Percentiles rank a stretch among this genome's conserved stretches.
phyloP scores from a whole-genome alignment of 2,113 vertebrate genomes.

The Indicator maculatus region DNA sequence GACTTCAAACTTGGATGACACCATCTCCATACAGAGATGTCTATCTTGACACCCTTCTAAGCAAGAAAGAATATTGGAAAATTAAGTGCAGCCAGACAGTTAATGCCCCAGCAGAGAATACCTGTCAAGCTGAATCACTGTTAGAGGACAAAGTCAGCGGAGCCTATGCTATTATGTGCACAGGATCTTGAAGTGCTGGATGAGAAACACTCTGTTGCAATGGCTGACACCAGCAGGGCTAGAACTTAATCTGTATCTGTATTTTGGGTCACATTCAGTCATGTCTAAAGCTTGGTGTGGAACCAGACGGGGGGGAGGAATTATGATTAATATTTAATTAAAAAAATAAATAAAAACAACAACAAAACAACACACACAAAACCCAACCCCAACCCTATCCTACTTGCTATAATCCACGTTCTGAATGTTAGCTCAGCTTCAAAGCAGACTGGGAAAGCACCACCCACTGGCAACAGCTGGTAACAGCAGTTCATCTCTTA shows the following conservation, averaged over 20 bases:
- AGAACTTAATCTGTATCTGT: not conserved
- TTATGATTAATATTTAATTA: not conserved
- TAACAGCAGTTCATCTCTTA: not conserved
- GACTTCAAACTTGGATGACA: not conserved
- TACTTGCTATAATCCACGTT: not conserved
- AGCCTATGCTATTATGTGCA: not conserved
- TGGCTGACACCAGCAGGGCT: not conserved
- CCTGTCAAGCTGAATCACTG: not conserved
- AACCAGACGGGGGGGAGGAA: not conserved
- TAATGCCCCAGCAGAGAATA: not conserved
- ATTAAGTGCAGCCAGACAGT: not conserved
- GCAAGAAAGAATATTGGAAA: slow-evolving; percentile 1
- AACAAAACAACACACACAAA: not conserved
- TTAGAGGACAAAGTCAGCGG: not conserved
- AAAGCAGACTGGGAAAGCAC: not conserved
- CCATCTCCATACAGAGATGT: not conserved
- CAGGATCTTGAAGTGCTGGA: not conserved
- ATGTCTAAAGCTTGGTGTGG: not conserved
- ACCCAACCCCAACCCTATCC: not conserved
- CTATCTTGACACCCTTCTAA: not conserved
- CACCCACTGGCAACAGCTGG: not conserved
- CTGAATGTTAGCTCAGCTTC: not conserved
- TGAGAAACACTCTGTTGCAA: not conserved
- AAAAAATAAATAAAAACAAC: not conserved
- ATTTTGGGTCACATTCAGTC: not conserved